Percentiles rank a stretch among this genome's conserved stretches.
These are phyloP conservation scores for Poliocrania exsul DNA, from an alignment of 2,797 vertebrate genomes.

Conservation along the genomic window DNA sequence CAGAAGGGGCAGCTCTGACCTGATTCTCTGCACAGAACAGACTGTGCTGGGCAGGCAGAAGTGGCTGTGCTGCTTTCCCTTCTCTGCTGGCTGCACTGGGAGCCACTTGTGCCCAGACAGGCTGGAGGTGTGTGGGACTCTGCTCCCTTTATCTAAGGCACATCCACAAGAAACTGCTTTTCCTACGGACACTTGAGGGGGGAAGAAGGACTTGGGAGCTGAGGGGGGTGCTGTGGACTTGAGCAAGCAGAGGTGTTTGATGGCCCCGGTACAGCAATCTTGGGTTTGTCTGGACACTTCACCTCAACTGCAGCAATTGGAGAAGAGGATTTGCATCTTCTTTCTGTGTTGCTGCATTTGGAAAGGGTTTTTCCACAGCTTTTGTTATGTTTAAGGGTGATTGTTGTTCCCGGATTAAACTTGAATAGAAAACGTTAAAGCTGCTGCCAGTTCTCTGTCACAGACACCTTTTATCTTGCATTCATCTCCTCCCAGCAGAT, in stretches of 20 bases:
- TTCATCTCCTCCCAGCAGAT: slow-evolving; percentile 56
- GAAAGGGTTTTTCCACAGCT: slow-evolving; percentile 59
- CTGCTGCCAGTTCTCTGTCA: slow-evolving; percentile 55
- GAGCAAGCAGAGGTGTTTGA: neutral
- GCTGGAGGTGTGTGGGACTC: neutral
- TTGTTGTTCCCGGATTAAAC: slow-evolving; percentile 40
- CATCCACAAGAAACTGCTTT: neutral
- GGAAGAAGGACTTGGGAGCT: neutral
- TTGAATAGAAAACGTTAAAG: slow-evolving; percentile 18
- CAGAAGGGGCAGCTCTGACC: neutral
- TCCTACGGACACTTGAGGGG: neutral
- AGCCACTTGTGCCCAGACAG: neutral
- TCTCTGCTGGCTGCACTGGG: neutral
- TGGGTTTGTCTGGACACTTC: neutral
- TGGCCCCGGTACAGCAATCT: neutral
- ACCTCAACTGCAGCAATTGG: neutral
- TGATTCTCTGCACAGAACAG: neutral
- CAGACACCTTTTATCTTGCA: slow-evolving; percentile 50
- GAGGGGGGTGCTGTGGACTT: neutral
- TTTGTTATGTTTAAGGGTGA: slow-evolving; percentile 39
- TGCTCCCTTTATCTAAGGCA: neutral
- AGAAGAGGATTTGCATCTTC: slow-evolving; percentile 16
- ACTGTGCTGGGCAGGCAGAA: neutral
- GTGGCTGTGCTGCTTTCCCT: neutral
- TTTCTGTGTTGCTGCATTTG: neutral